A percentile compares a stretch with the other conserved stretches of the same genome.
Evolutionary conservation across 1,140 invertebrate species (phyloP).

Genomic region (Kradibia gibbosae): DNA sequence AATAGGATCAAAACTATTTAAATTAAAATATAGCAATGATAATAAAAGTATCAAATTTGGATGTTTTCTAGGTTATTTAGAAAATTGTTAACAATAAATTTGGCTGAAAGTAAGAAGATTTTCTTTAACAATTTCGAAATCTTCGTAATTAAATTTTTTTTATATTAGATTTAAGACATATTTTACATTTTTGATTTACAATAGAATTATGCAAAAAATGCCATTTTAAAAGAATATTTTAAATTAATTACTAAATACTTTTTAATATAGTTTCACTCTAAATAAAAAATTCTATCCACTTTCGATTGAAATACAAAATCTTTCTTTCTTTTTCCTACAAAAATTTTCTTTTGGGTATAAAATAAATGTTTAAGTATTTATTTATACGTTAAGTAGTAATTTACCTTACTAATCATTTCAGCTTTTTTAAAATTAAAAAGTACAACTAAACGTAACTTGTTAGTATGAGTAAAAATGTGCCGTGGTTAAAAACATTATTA

Average conservation of each 20-base stretch:
- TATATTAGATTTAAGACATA: too few species aligned
- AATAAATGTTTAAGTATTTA: not conserved
- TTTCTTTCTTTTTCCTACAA: not conserved
- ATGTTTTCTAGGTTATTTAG: too few species aligned
- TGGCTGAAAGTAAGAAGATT: too few species aligned
- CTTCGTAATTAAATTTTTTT: too few species aligned
- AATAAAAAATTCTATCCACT: conserved; percentile 16
- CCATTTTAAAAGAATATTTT: conserved; percentile 29
- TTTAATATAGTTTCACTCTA: not conserved
- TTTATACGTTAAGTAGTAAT: too few species aligned
- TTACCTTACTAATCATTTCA: conserved; percentile 32
- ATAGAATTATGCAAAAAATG: conserved; percentile 28
- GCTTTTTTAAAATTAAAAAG: conserved; percentile 1
- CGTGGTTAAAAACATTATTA: not conserved
- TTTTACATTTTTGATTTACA: not conserved
- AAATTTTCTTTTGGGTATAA: not conserved
- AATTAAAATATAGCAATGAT: too few species aligned
- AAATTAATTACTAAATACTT: conserved; percentile 41
- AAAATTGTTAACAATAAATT: too few species aligned
- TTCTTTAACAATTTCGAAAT: too few species aligned
- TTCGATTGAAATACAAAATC: not conserved
- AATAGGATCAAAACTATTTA: too few species aligned
- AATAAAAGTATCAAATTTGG: too few species aligned
- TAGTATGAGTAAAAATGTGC: conserved; percentile 5
- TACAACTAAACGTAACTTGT: conserved; percentile 10